A percentile compares a stretch with the other conserved stretches of the same genome.
Evolutionary conservation across 2,113 vertebrate genomes (phyloP).

Genomic region (Peucedramus taeniatus): DNA sequence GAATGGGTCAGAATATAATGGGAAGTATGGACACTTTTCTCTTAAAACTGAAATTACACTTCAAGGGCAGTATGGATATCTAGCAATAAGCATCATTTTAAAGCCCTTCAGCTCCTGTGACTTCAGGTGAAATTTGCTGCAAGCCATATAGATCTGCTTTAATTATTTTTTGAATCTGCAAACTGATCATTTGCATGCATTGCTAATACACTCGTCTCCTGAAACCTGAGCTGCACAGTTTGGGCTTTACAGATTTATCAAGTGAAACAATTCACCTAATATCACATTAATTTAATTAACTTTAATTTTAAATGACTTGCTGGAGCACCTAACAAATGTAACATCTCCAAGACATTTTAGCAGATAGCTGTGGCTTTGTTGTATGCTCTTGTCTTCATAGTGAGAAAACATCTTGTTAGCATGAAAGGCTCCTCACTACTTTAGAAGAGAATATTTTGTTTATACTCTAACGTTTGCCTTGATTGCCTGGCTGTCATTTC

Average conservation of each 20-base stretch:
- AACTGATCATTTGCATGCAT: conserved; percentile 2
- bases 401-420: conserved; percentile 37
- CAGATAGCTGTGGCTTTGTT: conserved; percentile 30
- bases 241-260: conserved; percentile 24
- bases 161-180: conserved; percentile 4
- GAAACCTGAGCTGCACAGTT: neutral
- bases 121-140: neutral
- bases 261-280: conserved; percentile 39
- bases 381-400: neutral
- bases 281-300: conserved; percentile 46
- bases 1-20: neutral
- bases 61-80: neutral
- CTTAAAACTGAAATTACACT: neutral
- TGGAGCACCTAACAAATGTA: neutral
- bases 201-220: conserved; percentile 8
- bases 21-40: neutral
- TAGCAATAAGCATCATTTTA: neutral
- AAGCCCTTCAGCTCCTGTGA: neutral
- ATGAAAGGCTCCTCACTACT: conserved; percentile 28
- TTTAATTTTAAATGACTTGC: conserved; percentile 34
- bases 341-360: neutral
- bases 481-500: neutral
- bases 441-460: conserved; percentile 43
- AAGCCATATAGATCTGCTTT: neutral
- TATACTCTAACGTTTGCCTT: neutral